phyloP scores from a whole-genome alignment of 2,797 vertebrate species.

The Delichon dasypus region DNA sequence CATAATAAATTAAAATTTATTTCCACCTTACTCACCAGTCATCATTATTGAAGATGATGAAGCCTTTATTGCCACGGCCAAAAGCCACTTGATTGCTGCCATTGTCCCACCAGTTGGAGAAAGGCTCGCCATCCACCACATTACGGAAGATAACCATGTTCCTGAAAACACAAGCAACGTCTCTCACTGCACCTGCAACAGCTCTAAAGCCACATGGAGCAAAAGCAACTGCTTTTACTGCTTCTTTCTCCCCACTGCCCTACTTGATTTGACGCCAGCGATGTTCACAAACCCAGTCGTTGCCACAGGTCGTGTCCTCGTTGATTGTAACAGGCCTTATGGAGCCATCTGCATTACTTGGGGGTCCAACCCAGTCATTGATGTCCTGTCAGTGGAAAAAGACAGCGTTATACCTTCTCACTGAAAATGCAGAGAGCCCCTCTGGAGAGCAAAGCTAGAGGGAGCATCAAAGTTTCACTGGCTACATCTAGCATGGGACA shows the following conservation, averaged over 20 bases:
- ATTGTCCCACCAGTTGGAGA: slow-evolving; percentile 96
- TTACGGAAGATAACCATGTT: slow-evolving; percentile 96
- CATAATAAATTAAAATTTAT: neutral
- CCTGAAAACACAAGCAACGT: slow-evolving; percentile 63
- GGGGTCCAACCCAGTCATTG: slow-evolving; percentile 92
- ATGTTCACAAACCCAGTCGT: slow-evolving; percentile 94
- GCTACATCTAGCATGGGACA: rapidly evolving
- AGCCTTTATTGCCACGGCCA: slow-evolving; percentile 46
- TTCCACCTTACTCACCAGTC: neutral
- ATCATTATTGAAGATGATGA: no score
- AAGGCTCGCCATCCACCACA: slow-evolving; percentile 82
- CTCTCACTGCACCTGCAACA: neutral
- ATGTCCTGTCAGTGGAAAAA: slow-evolving; percentile 76
- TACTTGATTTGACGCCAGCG: slow-evolving; percentile 95
- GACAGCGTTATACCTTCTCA: neutral
- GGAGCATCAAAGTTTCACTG: neutral
- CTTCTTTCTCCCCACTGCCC: neutral
- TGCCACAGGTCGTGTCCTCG: slow-evolving; percentile 87
- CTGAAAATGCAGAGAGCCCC: neutral
- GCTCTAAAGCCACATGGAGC: neutral
- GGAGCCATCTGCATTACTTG: slow-evolving; percentile 80
- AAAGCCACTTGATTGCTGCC: slow-evolving; percentile 90
- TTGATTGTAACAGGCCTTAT: slow-evolving; percentile 88
- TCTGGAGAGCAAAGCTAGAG: neutral
- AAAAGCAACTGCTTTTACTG: neutral